These are phyloP conservation scores for Salvator merianae DNA, from an alignment of 2,113 vertebrate genomes.

Conservation along the genomic window DNA sequence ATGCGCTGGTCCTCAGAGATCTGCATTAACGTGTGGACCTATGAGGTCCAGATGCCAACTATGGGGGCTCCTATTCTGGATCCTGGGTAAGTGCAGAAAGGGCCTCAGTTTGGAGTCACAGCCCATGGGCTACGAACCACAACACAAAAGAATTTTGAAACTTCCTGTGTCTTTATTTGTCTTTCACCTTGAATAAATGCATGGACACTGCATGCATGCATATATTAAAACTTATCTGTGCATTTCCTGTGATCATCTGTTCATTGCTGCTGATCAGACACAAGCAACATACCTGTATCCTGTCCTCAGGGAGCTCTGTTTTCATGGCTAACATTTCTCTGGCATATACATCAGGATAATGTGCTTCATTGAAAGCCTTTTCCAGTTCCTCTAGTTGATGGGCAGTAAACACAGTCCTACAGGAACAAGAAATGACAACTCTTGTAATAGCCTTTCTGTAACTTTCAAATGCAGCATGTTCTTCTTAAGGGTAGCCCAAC, in stretches of 20 bases:
- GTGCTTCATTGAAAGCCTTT: constrained; percentile 94
- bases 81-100: too few relatives aligned
- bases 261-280: background rate
- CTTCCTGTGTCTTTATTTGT: too few relatives aligned
- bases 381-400: constrained; percentile 95
- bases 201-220: background rate
- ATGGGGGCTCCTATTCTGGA: too few relatives aligned
- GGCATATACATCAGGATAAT: constrained; percentile 94
- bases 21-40: too few relatives aligned
- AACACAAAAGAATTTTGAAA: too few relatives aligned
- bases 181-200: background rate
- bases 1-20: too few relatives aligned
- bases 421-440: constrained; percentile 5
- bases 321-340: constrained; percentile 95
- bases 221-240: background rate
- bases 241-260: background rate
- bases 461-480: background rate
- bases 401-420: constrained; percentile 93
- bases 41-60: too few relatives aligned
- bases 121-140: too few relatives aligned
- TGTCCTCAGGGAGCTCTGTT: constrained; percentile 92
- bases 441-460: too few relatives aligned
- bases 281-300: constrained; percentile 85
- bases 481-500: background rate
- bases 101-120: too few relatives aligned